Percentiles rank a stretch among this genome's conserved stretches.
phyloP scores from a whole-genome alignment of 2,888 invertebrate genomes.

The Glyphotaelius pellucidus region DNA sequence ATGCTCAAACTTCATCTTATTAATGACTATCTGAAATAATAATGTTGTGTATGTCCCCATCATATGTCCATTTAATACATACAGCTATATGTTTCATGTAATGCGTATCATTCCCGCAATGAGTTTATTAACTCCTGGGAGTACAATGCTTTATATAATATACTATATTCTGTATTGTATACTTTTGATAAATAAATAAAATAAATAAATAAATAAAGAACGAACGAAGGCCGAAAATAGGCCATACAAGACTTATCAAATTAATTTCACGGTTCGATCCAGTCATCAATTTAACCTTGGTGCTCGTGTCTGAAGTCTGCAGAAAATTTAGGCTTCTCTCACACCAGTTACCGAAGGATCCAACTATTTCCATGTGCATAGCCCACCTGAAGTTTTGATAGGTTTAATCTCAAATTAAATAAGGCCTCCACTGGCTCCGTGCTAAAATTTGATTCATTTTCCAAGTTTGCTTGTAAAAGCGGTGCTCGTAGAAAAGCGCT shows the following conservation, averaged over 20 bases:
- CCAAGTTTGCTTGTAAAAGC: constrained; percentile 2
- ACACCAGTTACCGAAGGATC: background rate
- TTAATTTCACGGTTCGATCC: too few species aligned
- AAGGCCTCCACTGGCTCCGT: background rate
- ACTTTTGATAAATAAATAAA: too few species aligned
- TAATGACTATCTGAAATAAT: too few species aligned
- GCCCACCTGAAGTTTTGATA: background rate
- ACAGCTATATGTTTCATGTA: too few species aligned
- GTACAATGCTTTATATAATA: too few species aligned
- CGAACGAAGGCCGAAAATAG: background rate
- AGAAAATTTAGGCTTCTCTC: background rate
- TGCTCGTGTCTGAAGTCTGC: background rate
- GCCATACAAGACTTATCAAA: background rate
- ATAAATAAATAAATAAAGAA: too few species aligned
- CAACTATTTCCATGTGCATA: background rate
- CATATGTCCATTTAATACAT: too few species aligned
- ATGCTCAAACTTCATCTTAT: too few species aligned
- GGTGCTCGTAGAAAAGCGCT: background rate
- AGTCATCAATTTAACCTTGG: background rate
- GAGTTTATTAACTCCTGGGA: too few species aligned
- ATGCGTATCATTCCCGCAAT: too few species aligned
- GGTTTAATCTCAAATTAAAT: background rate
- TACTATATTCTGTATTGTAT: too few species aligned
- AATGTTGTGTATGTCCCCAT: too few species aligned
- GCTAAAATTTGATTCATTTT: background rate